Percentiles rank a stretch among this genome's conserved stretches.
These are phyloP conservation scores for Elysia chlorotica DNA, from an alignment of 1,140 invertebrate genomes.

Conservation along the genomic window DNA sequence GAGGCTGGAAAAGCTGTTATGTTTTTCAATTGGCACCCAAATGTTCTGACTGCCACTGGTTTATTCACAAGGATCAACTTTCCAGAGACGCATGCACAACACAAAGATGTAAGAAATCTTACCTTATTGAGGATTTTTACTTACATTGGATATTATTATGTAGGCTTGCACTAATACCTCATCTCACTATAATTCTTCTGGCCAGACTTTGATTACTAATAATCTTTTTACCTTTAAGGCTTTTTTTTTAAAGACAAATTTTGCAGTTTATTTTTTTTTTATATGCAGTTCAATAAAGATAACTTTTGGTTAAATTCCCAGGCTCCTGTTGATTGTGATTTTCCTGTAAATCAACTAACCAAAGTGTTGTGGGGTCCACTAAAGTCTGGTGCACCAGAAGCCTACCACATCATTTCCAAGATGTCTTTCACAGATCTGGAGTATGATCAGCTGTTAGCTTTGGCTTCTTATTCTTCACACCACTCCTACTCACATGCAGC, in stretches of 20 bases:
- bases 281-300: too few species aligned
- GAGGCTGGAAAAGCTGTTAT: conserved; percentile 64
- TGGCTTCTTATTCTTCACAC: too few species aligned
- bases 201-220: too few species aligned
- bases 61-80: conserved; percentile 63
- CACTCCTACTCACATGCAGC: too few species aligned
- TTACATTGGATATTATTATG: too few species aligned
- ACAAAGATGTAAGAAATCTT: conserved; percentile 15
- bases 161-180: too few species aligned
- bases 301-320: too few species aligned
- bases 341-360: conserved; percentile 64
- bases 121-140: background rate
- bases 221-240: too few species aligned
- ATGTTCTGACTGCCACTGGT: conserved; percentile 63
- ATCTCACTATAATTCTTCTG: too few species aligned
- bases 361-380: conserved; percentile 72
- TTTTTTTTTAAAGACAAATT: too few species aligned
- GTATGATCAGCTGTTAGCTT: conserved; percentile 8
- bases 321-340: conserved; percentile 39
- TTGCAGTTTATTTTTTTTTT: too few species aligned
- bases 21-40: conserved; percentile 74
- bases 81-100: conserved; percentile 36
- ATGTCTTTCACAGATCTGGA: conserved; percentile 65
- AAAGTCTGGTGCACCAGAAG: conserved; percentile 56
- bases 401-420: conserved; percentile 65